These are phyloP conservation scores for Trisateles emortualis DNA, from an alignment of 2,888 invertebrate species.

Conservation along the genomic window DNA sequence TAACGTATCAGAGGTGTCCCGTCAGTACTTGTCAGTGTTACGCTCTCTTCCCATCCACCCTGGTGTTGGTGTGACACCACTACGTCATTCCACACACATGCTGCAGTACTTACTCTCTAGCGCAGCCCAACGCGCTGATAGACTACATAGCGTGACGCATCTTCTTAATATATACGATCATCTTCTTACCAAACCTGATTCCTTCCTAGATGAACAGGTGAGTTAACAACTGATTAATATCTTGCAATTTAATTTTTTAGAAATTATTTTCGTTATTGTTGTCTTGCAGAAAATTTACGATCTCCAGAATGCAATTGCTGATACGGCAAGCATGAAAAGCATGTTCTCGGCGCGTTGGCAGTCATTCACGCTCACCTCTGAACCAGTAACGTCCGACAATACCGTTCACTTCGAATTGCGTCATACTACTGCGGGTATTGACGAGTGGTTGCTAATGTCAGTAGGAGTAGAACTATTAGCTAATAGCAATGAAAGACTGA, in stretches of 20 bases:
- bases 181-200: constrained; percentile 82
- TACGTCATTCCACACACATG: constrained; percentile 87
- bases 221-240: constrained; percentile 14
- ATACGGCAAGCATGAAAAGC: constrained; percentile 71
- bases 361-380: constrained; percentile 69
- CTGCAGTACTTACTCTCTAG: constrained; percentile 81
- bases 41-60: constrained; percentile 84
- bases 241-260: background rate
- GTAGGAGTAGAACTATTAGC: constrained; percentile 72
- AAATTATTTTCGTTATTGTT: background rate
- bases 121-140: constrained; percentile 68
- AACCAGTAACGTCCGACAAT: constrained; percentile 56
- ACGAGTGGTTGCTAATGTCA: constrained; percentile 73
- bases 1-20: constrained; percentile 85
- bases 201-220: constrained; percentile 92
- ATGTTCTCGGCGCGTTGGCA: constrained; percentile 62
- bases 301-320: constrained; percentile 73
- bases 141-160: constrained; percentile 87
- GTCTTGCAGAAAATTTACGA: constrained; percentile 76
- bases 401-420: constrained; percentile 72
- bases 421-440: constrained; percentile 46
- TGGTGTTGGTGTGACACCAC: constrained; percentile 89
- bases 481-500: constrained; percentile 50
- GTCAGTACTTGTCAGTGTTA: constrained; percentile 85
- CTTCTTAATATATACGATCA: constrained; percentile 87